These are phyloP conservation scores for Passer montanus DNA, from an alignment of 2,113 vertebrate genomes.

Conservation along the genomic window DNA sequence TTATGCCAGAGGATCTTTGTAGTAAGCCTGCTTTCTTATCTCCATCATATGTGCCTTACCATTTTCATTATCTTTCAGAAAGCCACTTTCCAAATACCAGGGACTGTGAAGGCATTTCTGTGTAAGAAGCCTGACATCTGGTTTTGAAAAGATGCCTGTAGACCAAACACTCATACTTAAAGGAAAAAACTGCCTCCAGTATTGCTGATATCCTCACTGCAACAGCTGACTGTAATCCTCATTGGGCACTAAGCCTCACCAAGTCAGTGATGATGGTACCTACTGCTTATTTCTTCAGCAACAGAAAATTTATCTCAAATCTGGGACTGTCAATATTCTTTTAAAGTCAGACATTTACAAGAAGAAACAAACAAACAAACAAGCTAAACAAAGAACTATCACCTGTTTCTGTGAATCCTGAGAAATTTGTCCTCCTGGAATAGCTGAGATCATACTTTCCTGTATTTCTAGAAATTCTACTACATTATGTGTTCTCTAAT, in stretches of 20 bases:
- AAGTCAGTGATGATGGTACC: not conserved
- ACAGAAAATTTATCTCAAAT: not conserved
- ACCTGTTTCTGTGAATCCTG: not conserved
- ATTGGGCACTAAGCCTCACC: not conserved
- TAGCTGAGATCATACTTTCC: not conserved
- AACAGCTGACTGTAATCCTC: not conserved
- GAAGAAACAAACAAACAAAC: not conserved
- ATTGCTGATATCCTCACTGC: not conserved
- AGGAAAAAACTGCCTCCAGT: not conserved
- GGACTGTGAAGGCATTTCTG: not conserved
- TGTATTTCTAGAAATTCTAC: not conserved
- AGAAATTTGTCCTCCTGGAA: not conserved
- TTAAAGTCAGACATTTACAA: not conserved
- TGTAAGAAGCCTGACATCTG: not conserved
- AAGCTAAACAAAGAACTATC: not conserved
- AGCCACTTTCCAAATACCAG: not conserved
- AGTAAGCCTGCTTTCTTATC: not conserved
- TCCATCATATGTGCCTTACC: not conserved
- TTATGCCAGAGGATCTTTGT: not conserved
- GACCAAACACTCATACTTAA: not conserved
- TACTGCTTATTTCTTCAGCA: not conserved
- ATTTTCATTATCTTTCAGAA: not conserved
- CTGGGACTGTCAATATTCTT: not conserved
- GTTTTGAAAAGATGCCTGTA: not conserved
- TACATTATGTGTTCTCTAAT: not conserved